Evolutionary conservation across 2,797 vertebrate species (phyloP), one percentile per base, ranked within the genome.

Genomic region (Periophthalmus magnuspinnatus): DNA sequence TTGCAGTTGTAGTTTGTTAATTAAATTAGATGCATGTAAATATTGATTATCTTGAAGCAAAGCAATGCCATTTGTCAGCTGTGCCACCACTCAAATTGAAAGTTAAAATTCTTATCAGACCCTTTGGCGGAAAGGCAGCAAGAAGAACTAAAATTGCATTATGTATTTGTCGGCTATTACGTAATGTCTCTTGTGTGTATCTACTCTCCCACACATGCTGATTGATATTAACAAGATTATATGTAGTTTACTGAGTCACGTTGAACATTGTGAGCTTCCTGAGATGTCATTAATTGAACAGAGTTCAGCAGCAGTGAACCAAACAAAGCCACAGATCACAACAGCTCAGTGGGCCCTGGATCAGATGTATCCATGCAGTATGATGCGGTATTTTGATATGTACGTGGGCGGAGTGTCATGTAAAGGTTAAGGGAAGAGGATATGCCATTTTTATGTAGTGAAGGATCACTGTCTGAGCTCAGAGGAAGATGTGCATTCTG

Each of bases 401-500:
- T 48, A 17, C 19, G 13, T 8, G 5, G 17, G 4, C 34, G 66
- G 52, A 36, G 2, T 59, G 33, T 67, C 16, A 59, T 5, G n/a
- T 58, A 36, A 57, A 55, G n/a, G 24, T 70, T 70, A 21, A 24
- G 14, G 11, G 10, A 17, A 50, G 17, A 50, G 10, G 21, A 54
- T 22, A 22, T 54, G 19, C 6, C 21, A 2, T 54, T 54, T 54
- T 28, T 28, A 28, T 28, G 28, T 28, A 28, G 28, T 28, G 28
- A 28, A 56, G 54, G 2, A 24, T 56, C 22, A 56, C 21, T 28
- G 54, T 33, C 56, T 58, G 24, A 33, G 24, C 56, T 32, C 56
- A 32, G 66, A 70, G 70, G 73, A 64, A 74, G 75, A 80, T 57
- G 67, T 77, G 65, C 62, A 38, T 57, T 45, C 76, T 62, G 67